Evolutionary conservation across 1,140 invertebrate species (phyloP), one percentile per base, ranked within the genome.

Genomic region (Pinna nobilis): DNA sequence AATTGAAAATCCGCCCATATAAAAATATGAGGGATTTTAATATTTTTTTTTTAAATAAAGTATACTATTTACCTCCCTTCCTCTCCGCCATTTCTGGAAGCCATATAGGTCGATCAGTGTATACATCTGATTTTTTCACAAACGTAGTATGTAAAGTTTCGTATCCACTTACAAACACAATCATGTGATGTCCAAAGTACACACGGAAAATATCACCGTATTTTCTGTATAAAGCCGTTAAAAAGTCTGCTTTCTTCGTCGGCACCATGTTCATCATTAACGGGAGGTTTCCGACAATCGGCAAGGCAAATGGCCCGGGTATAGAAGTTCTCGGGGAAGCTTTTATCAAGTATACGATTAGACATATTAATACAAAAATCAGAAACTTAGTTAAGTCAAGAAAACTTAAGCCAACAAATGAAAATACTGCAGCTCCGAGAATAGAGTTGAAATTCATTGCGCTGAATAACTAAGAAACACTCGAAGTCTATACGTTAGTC

Each of bases 331-430:
- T 18, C 4, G 30, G 57, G 25, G n/a, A 64, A 5, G 41, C 76
- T 84, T 20, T 50, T 47, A 50, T 96, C 98, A 88, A 90, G 97
- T 66, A 96, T 95, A 61, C 32, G 23, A 20, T 23, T 23, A 61
- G 44, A 82, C 95, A 96, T 0, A 96, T 96, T 32, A 95, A 95
- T 0, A 91, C 94, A n/a, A 97, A 98, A 84, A 98, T 96, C 0
- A 94, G 95, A 0, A 88, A 95, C 28, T 33, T 61, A 1, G 59
- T 61, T 25, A 61, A 20, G 28, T 61, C 59, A 20, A 44, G 7
- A 13, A 61, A 23, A 61, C n/a, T 44, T 2, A 61, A 25, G 11
- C n/a, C 30, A 3, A 33, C 33, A 13, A 35, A 15, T 1, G 55
- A 33, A 9, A n/a, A 59, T 25, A 59, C n/a, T n/a, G n/a, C n/a